Evolutionary conservation across 2,888 invertebrate species (phyloP).

Genomic region (Macrosiphum euphorbiae): DNA sequence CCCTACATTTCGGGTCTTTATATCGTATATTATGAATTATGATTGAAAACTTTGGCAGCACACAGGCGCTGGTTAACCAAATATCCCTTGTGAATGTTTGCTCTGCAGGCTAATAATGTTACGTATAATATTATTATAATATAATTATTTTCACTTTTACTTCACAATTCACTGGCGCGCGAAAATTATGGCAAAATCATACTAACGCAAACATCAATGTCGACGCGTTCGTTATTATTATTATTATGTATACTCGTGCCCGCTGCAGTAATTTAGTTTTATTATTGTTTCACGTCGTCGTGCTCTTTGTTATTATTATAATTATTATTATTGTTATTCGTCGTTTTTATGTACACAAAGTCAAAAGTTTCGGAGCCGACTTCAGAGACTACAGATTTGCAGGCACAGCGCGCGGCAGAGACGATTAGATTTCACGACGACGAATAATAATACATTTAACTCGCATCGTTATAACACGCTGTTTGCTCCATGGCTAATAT

Average conservation of each 20-base stretch:
- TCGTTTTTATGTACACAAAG: slow-evolving; percentile 26
- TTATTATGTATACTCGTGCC: background rate
- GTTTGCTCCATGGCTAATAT: background rate
- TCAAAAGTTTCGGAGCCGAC: background rate
- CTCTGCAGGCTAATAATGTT: background rate
- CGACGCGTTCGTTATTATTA: background rate
- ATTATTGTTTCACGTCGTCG: slow-evolving; percentile 31
- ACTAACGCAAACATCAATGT: slow-evolving; percentile 34
- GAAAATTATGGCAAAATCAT: slow-evolving; percentile 33
- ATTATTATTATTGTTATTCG: slow-evolving; percentile 30
- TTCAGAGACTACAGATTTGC: background rate
- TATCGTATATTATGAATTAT: background rate
- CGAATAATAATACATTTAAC: background rate
- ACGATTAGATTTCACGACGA: slow-evolving; percentile 8
- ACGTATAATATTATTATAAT: background rate
- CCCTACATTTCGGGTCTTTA: background rate
- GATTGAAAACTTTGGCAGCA: slow-evolving; percentile 36
- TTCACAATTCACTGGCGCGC: background rate
- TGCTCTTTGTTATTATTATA: slow-evolving; percentile 14
- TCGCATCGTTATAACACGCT: background rate
- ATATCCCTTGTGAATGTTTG: slow-evolving; percentile 38
- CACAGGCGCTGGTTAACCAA: slow-evolving; percentile 26
- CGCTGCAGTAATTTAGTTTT: slow-evolving; percentile 12
- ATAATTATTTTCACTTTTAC: slow-evolving; percentile 30
- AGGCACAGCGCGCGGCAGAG: background rate